phyloP scores from a whole-genome alignment of 2,113 vertebrate species.

The Ophthalmolycus amberensis region DNA sequence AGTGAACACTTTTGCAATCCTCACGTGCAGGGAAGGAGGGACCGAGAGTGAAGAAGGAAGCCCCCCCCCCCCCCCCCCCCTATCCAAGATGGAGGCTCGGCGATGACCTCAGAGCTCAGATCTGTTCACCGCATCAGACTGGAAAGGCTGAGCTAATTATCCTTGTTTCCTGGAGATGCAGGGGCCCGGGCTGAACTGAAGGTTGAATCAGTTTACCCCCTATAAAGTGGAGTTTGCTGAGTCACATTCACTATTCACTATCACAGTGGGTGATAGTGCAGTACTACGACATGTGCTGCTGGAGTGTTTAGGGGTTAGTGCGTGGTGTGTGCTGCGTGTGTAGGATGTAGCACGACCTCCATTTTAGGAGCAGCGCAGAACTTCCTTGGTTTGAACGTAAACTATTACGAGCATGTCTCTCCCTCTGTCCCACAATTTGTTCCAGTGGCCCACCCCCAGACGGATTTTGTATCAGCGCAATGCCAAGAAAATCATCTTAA shows the following conservation, averaged over 20 bases:
- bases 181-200: conserved; percentile 8
- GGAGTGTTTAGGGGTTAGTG: neutral
- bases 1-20: neutral
- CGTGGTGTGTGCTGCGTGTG: conserved; percentile 9
- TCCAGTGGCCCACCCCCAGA: neutral
- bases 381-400: conserved; percentile 13
- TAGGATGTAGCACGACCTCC: neutral
- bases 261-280: neutral
- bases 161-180: conserved; percentile 59
- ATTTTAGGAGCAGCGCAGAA: neutral
- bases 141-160: conserved; percentile 57
- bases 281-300: conserved; percentile 17
- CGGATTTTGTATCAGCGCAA: neutral
- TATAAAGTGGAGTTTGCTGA: conserved; percentile 36
- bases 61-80: neutral
- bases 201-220: conserved; percentile 35
- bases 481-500: neutral
- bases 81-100: conserved; percentile 28
- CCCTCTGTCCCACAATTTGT: neutral
- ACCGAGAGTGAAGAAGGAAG: conserved; percentile 26
- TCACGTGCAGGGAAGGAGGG: conserved; percentile 6
- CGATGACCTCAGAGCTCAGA: conserved; percentile 67
- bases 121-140: conserved; percentile 68
- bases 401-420: neutral
- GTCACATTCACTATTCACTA: conserved; percentile 27